Conservation (phyloP, 2,113 vertebrate species). For the Empidonax traillii region DNA sequence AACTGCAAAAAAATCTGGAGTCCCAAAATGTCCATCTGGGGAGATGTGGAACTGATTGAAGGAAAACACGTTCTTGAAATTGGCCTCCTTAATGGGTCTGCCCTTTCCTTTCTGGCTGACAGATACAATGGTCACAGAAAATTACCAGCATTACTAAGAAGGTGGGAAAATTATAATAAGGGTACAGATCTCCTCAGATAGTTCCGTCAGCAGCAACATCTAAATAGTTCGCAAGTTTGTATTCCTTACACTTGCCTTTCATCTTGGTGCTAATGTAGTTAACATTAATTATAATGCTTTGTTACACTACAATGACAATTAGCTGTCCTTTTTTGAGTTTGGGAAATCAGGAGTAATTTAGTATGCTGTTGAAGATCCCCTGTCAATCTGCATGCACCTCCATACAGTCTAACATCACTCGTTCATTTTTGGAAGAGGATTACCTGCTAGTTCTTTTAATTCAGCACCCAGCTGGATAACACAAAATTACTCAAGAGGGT, state of each 20-base stretch:
- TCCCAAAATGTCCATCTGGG: not conserved
- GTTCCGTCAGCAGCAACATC: not conserved
- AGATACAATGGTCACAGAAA: not conserved
- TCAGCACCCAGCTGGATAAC: not conserved
- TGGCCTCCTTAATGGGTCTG: not conserved
- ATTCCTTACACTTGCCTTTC: not conserved
- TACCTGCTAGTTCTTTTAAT: not conserved
- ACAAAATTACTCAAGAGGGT: not conserved
- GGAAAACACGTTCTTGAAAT: not conserved
- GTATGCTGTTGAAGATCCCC: not conserved
- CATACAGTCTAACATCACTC: not conserved
- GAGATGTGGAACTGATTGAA: not conserved
- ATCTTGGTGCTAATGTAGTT: not conserved
- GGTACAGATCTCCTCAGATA: not conserved
- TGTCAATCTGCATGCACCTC: not conserved
- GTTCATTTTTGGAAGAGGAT: not conserved
- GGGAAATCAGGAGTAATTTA: not conserved
- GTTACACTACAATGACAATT: not conserved
- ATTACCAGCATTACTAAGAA: not conserved
- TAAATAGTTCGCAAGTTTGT: not conserved
- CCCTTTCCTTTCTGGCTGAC: not conserved
- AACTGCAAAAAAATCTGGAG: not conserved
- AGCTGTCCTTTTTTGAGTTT: not conserved
- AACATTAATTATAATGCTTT: not conserved
- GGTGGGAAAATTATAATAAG: not conserved